Evolutionary conservation across 2,113 vertebrate genomes (phyloP), one percentile per base, ranked within the genome.

Genomic region (Delphinus delphis): DNA sequence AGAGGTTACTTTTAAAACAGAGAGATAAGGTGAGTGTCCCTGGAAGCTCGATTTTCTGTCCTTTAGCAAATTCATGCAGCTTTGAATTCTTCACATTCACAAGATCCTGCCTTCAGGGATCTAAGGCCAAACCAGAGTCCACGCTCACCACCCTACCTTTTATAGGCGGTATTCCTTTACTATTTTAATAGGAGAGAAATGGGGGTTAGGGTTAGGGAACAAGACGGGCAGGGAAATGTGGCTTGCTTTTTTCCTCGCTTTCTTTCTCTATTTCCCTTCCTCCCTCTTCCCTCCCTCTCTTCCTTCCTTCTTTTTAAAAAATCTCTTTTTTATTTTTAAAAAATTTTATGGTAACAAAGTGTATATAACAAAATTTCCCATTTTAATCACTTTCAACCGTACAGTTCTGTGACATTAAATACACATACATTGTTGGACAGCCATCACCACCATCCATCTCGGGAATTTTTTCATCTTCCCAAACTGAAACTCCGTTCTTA

Each of bases 1-100:
- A 68, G 62, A 83, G 36, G 62, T 88, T 76, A 55, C 33, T 92
- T 97, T 81, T 92, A 47, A 88, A 90, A 90, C 26, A 44, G 58
- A 44, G 50, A 79, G 36, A 44, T 86, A 91, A 87, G 2, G 4
- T 58, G 71, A 83, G 7, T 76, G 7, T 93, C 87, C 41, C n/a
- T 63, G 31, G 9, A 96, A 92, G 13, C 26, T 92, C 6, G 15
- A 14, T 76, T 76, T 95, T 85, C 31, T 90, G 95, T 92, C 47
- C 38, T 82, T 91, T 77, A 93, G 44, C 50, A 93, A 90, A 90
- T 73, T 67, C 1, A 18, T 62, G 20, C 41, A 41, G 21, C 33
- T 97, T 88, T 95, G 53, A 67, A 85, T 90, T 81, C 63, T 84
- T 21, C 18, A 58, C 23, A 68, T 93, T 85, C 36, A 68, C 26